A percentile compares a stretch with the other conserved stretches of the same genome.
phyloP scores from a whole-genome alignment of 1,140 invertebrate genomes.

The Bombus turneri region DNA sequence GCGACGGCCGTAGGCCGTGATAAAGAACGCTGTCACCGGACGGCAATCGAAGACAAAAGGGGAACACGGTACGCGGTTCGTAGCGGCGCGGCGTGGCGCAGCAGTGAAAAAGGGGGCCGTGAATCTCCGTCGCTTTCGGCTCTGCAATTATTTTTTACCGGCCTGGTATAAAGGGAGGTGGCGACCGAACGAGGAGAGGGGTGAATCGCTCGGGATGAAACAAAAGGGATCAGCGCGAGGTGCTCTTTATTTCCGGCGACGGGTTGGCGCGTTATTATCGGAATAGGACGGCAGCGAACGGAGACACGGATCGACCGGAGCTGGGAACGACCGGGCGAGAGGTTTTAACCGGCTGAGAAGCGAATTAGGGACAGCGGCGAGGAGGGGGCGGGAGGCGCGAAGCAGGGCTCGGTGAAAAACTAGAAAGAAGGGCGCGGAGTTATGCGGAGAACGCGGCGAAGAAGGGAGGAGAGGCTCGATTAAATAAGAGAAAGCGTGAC shows the following conservation, averaged over 20 bases:
- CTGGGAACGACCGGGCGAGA: neutral
- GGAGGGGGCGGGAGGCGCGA: neutral
- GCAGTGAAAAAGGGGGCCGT: neutral
- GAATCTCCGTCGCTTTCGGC: slow-evolving; percentile 46
- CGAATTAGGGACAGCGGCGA: neutral
- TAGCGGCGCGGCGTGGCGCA: neutral
- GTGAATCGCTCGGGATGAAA: slow-evolving; percentile 33
- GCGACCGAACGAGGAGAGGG: slow-evolving; percentile 49
- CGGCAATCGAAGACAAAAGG: neutral
- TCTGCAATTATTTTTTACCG: slow-evolving; percentile 56
- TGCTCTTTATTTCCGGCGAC: slow-evolving; percentile 42
- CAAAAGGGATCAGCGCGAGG: slow-evolving; percentile 32
- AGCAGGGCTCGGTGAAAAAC: neutral
- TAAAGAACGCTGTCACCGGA: slow-evolving; percentile 1
- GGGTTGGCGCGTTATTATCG: slow-evolving; percentile 42
- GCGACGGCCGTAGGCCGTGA: neutral
- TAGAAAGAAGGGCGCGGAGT: neutral
- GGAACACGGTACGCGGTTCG: neutral
- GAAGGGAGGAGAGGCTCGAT: slow-evolving; percentile 7
- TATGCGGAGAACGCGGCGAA: neutral
- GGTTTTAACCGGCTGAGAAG: slow-evolving; percentile 10
- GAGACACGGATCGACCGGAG: neutral
- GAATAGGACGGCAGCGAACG: slow-evolving; percentile 17
- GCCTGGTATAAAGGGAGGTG: slow-evolving; percentile 49
- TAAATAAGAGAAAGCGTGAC: slow-evolving; percentile 28